Percentiles rank a stretch among this genome's conserved stretches.
These are phyloP conservation scores for Lucilia sericata DNA, from an alignment of 1,140 invertebrate genomes.

Conservation along the genomic window DNA sequence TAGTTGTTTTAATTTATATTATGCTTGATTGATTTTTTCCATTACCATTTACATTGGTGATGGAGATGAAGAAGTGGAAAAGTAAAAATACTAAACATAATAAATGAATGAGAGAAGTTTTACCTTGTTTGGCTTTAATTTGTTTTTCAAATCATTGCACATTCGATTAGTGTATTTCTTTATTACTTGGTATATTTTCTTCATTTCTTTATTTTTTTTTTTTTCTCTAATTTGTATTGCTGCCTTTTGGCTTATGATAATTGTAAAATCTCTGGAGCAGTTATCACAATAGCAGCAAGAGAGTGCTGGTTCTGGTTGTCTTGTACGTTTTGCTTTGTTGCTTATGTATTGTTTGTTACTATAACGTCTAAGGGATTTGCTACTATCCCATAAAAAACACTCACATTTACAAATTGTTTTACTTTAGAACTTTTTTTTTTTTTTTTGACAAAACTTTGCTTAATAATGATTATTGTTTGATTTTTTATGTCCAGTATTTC, in stretches of 20 bases:
- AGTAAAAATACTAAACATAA: background rate
- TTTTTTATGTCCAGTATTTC: background rate
- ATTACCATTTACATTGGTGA: background rate
- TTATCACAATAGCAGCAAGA: background rate
- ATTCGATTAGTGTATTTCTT: conserved; percentile 25
- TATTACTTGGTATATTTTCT: background rate
- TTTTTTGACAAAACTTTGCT: background rate
- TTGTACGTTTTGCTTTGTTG: background rate
- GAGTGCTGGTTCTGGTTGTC: background rate
- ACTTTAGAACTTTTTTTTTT: too few relatives aligned
- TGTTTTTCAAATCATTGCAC: conserved; percentile 18
- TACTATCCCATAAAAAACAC: background rate
- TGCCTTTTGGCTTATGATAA: background rate
- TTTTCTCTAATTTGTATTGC: background rate
- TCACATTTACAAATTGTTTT: background rate
- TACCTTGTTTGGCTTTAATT: conserved; percentile 20
- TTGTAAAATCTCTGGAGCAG: background rate
- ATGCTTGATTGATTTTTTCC: conserved; percentile 17
- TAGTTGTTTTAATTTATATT: background rate
- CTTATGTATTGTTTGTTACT: background rate
- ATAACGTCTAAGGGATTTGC: background rate
- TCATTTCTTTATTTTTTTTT: background rate
- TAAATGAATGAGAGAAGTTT: conserved; percentile 11
- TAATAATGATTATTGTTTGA: conserved; percentile 12
- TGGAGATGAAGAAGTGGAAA: background rate